phyloP scores from a whole-genome alignment of 2,113 vertebrate genomes.

The Maccullochella peelii region DNA sequence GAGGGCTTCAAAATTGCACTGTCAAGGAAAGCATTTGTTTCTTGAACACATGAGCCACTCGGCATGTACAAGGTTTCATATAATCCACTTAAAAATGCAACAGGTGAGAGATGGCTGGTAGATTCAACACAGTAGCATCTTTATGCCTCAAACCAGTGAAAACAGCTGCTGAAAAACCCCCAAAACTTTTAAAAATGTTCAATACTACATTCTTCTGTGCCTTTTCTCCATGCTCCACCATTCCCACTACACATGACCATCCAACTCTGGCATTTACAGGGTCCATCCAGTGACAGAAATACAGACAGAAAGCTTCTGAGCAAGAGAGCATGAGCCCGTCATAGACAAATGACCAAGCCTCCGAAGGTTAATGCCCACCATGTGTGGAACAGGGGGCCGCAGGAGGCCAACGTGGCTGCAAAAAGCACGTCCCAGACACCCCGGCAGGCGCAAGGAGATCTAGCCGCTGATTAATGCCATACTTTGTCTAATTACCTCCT shows the following conservation, averaged over 20 bases:
- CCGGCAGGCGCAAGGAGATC: conserved; percentile 72
- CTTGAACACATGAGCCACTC: conserved; percentile 6
- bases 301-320: conserved; percentile 54
- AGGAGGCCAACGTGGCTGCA: conserved; percentile 64
- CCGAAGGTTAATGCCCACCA: conserved; percentile 81
- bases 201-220: conserved; percentile 30
- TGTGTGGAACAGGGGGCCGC: conserved; percentile 76
- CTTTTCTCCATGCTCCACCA: conserved; percentile 35
- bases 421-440: conserved; percentile 77
- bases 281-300: conserved; percentile 52
- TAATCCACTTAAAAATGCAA: conserved; percentile 8
- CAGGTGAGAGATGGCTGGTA: conserved; percentile 20
- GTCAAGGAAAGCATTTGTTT: conserved; percentile 46
- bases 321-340: conserved; percentile 57
- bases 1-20: conserved; percentile 46
- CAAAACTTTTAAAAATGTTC: conserved; percentile 7
- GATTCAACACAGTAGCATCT: background rate
- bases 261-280: conserved; percentile 63
- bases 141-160: conserved; percentile 7
- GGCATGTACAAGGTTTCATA: conserved; percentile 11
- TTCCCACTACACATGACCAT: conserved; percentile 17
- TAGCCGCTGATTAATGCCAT: conserved; percentile 84
- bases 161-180: background rate
- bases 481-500: conserved; percentile 85
- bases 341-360: conserved; percentile 81